These are phyloP conservation scores for Drosophila neutralis DNA, from an alignment of 2,888 invertebrate species.

Conservation along the genomic window DNA sequence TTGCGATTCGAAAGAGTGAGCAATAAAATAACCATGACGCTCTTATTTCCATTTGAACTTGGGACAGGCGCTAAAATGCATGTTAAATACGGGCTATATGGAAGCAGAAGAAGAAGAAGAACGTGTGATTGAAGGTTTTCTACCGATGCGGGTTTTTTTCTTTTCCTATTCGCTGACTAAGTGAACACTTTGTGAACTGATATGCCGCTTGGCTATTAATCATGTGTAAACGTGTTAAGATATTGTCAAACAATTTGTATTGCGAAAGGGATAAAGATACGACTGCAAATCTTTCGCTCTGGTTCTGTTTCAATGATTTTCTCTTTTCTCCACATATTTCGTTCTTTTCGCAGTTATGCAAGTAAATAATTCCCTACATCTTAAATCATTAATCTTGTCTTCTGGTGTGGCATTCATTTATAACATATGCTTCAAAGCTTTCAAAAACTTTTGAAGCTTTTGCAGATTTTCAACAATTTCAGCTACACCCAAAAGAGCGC, in stretches of 20 bases:
- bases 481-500: conserved; percentile 26
- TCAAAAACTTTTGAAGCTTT: conserved; percentile 1
- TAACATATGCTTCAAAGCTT: conserved; percentile 1
- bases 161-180: conserved; percentile 38
- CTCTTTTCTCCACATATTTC: background rate
- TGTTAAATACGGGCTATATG: conserved; percentile 53
- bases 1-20: conserved; percentile 51
- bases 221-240: conserved; percentile 19
- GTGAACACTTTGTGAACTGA: conserved; percentile 19
- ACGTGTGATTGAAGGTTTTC: conserved; percentile 62
- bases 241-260: background rate
- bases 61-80: conserved; percentile 70
- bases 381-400: background rate
- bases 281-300: background rate
- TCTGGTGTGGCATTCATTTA: background rate
- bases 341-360: background rate
- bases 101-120: conserved; percentile 33
- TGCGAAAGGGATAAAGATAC: background rate
- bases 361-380: background rate
- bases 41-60: conserved; percentile 71
- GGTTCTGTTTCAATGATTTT: background rate
- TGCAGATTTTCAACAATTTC: conserved; percentile 24
- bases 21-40: conserved; percentile 50
- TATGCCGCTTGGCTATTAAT: conserved; percentile 40
- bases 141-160: conserved; percentile 52